Conservation (phyloP, 2,797 vertebrate genomes). For the Schizothorax lantsangensis region DNA sequence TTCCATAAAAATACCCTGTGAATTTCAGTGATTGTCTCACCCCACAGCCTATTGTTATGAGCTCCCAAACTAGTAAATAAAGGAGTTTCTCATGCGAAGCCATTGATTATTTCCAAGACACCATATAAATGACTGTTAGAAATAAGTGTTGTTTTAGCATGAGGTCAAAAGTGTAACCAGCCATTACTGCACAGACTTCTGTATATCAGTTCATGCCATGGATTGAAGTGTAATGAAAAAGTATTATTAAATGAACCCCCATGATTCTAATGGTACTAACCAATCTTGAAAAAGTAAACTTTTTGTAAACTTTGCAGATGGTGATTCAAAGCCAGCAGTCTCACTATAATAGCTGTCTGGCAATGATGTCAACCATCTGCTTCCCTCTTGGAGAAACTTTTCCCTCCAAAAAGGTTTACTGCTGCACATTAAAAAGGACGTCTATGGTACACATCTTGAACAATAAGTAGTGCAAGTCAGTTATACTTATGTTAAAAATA, state of each 20-base stretch:
- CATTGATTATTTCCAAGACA: not conserved
- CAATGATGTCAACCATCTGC: conserved; percentile 33
- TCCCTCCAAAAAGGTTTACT: conserved; percentile 3
- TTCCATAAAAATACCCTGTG: not conserved
- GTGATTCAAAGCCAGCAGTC: not conserved
- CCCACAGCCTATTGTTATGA: not conserved
- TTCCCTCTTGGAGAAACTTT: conserved; percentile 10
- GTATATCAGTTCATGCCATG: not conserved
- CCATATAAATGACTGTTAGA: not conserved
- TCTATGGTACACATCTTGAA: not conserved
- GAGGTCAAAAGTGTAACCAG: not conserved
- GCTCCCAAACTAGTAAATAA: not conserved
- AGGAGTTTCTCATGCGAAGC: not conserved
- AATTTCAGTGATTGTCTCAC: not conserved
- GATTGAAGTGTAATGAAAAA: not conserved
- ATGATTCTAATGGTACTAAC: not conserved
- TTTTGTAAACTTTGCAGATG: not conserved
- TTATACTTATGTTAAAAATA: not conserved
- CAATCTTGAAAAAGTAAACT: not conserved
- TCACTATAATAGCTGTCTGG: conserved; percentile 1
- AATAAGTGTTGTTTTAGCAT: not conserved
- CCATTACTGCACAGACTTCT: not conserved
- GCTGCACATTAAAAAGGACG: not conserved
- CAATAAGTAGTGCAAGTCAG: not conserved
- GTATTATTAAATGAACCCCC: not conserved